Conservation (phyloP, 2,888 invertebrate species). For the Ephialtes manifestator region DNA sequence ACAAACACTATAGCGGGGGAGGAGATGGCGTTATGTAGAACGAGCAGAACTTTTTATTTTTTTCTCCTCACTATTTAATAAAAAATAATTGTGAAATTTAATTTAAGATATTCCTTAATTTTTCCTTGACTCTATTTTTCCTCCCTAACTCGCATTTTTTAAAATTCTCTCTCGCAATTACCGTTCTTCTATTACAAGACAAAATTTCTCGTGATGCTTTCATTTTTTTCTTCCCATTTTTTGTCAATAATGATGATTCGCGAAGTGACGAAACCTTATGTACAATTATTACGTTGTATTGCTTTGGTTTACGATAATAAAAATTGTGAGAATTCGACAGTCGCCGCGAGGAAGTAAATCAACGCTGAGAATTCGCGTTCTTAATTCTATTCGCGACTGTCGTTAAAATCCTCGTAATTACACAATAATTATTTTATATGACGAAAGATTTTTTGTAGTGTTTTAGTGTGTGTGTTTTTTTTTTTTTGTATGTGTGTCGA, state of each 20-base stretch:
- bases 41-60: conserved; percentile 4
- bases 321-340: conserved; percentile 19
- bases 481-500: conserved; percentile 29
- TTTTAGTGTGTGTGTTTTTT: too few species aligned
- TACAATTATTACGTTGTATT: conserved; percentile 79
- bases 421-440: conserved; percentile 32
- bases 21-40: conserved; percentile 27
- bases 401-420: conserved; percentile 11
- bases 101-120: too few species aligned
- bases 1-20: conserved; percentile 29
- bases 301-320: conserved; percentile 78
- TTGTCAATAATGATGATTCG: conserved; percentile 62
- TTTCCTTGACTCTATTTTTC: too few species aligned
- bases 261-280: conserved; percentile 69
- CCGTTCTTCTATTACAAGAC: conserved; percentile 20
- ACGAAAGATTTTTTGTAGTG: conserved; percentile 34
- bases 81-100: too few species aligned
- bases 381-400: conserved; percentile 11
- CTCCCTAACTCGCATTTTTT: too few species aligned
- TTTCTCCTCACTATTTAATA: too few species aligned
- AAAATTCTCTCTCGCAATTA: too few species aligned
- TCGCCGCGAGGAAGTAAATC: conserved; percentile 17
- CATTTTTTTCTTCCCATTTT: conserved; percentile 11
- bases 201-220: not conserved
- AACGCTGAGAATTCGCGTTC: conserved; percentile 29